Conservation (phyloP, 2,888 invertebrate genomes). For the Ectemnius lituratus region DNA sequence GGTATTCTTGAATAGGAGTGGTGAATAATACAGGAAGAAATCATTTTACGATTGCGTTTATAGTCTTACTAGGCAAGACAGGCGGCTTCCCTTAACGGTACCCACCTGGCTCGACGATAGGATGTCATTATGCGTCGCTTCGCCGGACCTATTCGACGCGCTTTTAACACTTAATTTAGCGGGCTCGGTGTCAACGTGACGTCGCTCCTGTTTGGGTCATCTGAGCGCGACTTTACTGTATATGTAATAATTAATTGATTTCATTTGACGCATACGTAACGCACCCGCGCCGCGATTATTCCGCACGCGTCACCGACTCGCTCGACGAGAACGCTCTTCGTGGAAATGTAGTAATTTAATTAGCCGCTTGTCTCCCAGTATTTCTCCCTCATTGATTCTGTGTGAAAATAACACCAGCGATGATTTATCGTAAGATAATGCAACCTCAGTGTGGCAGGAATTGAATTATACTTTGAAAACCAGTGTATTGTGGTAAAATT, state of each 20-base stretch:
- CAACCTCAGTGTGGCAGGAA: too few species aligned
- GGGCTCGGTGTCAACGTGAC: neutral
- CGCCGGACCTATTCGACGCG: neutral
- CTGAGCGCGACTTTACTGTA: neutral
- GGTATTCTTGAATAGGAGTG: too few species aligned
- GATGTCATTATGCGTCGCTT: too few species aligned
- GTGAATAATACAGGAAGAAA: too few species aligned
- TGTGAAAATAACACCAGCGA: too few species aligned
- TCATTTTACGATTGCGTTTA: too few species aligned
- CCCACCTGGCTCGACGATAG: too few species aligned
- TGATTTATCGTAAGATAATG: too few species aligned
- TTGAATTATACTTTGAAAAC: too few species aligned
- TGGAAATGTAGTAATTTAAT: neutral
- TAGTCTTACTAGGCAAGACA: too few species aligned
- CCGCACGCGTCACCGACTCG: neutral
- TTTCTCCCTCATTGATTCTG: neutral
- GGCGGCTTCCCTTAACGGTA: too few species aligned
- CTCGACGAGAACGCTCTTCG: neutral
- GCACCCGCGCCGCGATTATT: neutral
- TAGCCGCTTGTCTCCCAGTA: neutral
- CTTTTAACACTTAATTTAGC: neutral
- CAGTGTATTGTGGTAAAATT: too few species aligned
- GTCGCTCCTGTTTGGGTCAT: neutral
- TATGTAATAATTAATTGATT: constrained; percentile 3
- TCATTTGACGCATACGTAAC: neutral